Evolutionary conservation across 2,797 vertebrate species (phyloP).

Genomic region (Pseudotriccus pelzelni): DNA sequence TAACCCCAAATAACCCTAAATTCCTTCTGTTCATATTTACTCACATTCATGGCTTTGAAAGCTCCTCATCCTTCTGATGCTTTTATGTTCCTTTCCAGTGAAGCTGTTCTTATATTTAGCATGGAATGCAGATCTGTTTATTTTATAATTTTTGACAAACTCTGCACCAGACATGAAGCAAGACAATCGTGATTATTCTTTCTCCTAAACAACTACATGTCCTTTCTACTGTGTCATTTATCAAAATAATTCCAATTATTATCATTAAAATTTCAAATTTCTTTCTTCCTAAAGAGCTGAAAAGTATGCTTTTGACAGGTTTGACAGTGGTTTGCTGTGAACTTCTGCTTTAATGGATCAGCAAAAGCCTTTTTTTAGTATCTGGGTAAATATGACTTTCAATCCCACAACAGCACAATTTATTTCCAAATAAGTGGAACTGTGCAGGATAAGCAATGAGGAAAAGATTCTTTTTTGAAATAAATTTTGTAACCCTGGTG

Average conservation of each 20-base stretch:
- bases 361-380: neutral
- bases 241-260: neutral
- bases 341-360: neutral
- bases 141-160: neutral
- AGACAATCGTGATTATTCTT: neutral
- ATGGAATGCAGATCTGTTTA: neutral
- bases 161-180: neutral
- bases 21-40: conserved; percentile 24
- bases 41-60: neutral
- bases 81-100: neutral
- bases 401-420: neutral
- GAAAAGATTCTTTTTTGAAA: neutral
- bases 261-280: neutral
- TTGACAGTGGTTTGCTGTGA: conserved; percentile 42
- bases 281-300: neutral
- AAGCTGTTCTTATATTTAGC: neutral
- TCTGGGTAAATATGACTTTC: conserved; percentile 10
- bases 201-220: neutral
- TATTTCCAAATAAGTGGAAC: conserved; percentile 4
- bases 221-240: neutral
- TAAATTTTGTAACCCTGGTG: neutral
- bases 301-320: conserved; percentile 22
- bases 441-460: neutral
- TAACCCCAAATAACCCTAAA: conserved; percentile 27
- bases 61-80: neutral